Evolutionary conservation across 2,888 invertebrate species (phyloP), one percentile per base, ranked within the genome.

Genomic region (Epirrita christyi): DNA sequence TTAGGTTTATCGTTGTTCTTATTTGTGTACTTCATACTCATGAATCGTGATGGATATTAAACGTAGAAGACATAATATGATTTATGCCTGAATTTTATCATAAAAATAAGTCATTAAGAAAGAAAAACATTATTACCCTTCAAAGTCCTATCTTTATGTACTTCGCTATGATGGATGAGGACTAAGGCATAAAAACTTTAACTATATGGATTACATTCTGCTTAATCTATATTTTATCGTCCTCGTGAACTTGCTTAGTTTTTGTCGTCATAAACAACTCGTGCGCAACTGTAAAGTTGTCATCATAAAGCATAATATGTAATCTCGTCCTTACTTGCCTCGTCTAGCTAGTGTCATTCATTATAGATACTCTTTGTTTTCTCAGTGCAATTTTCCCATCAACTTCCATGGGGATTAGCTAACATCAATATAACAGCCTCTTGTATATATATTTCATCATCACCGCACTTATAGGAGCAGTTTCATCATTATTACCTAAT

Each of bases 201-300:
- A 59, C 57, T 55, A 68, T 67, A 57, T 61, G 56, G 55, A 69
- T 69, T 67, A 68, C 67, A 64, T 70, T 70, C 70, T 69, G 63
- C 66, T 72, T 72, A 69, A 73, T 72, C 66, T 72, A 66, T 63
- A 62, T 63, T 65, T 61, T 61, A 61, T 64, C 61, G 71, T 68
- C 64, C 67, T 66, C 62, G 63, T 70, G 64, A 67, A 63, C 68
- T 68, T 69, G 64, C 68, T 68, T 70, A 64, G 66, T 79, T 79
- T 81, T 81, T 81, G 70, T 70, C 55, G 63, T 73, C 66, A 76
- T 77, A 75, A 82, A 78, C 67, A 67, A 70, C 70, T 68, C 70
- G 61, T 66, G 68, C 66, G 42, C 69, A 69, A 64, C 71, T 70
- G 65, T 75, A 71, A 76, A 77, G 75, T 76, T 70, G 64, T 69